Evolutionary conservation across 2,113 vertebrate species (phyloP), one percentile per base, ranked within the genome.

Genomic region (Isichthys henryi): DNA sequence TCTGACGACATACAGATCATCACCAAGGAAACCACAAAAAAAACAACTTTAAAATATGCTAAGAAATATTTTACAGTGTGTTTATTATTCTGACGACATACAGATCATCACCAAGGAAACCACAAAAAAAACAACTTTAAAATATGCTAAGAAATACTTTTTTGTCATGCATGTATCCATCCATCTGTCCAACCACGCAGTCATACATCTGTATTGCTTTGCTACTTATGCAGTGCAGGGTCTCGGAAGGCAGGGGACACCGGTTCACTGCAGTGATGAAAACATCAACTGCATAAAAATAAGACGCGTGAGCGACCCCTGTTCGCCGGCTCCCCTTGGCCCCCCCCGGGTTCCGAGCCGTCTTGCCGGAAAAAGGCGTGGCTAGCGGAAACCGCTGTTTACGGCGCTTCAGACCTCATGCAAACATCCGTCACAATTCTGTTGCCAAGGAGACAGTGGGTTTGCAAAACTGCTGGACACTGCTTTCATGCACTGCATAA

Each of bases 361-460:
- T 62, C 50, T 88, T 85, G 8, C 10, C 0, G 23, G 88, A 46
- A 88, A 31, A 52, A 48, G 48, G 45, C 21, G 70, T 11, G 70
- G 48, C 70, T 6, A 15, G 23, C 39, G 11, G 23, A 9, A 3
- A 66, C 83, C 39, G 10, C 23, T 43, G 82, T 85, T 80, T 66
- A 70, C 3, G 66, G 46, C 45, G 13, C 83, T 50, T n/a, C 58
- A 77, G 21, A 35, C 87, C 86, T 45, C 15, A 58, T 39, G 88
- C 15, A 39, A 66, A 31, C 80, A 90, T 90, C 90, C 74, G 90
- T 74, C 88, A 90, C 90, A 90, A 88, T 92, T 90, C 90, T 89
- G 93, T 93, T 92, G 91, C 93, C 91, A 91, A 92, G 92, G 93
- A 91, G 91, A 93, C 92, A 77, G 45, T 35, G 89, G 89, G 90